Base-by-base conservation (phyloP, 2,888 invertebrate species). In the Gymnoscelis rufifasciata region DNA sequence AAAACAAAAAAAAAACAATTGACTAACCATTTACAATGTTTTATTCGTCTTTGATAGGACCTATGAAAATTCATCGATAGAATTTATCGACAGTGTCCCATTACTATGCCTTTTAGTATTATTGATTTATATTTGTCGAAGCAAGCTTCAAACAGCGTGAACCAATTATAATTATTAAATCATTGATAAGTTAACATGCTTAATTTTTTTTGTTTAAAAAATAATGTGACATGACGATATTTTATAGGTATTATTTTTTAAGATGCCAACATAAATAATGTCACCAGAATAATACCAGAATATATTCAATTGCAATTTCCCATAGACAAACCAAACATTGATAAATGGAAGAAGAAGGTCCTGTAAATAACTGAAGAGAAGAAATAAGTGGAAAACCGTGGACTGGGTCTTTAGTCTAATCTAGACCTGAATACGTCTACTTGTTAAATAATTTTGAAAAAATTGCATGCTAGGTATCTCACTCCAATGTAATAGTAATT, bases 331-430 rank as follows among this genome's bases (percentile, higher is more conserved):
- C 11, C 7, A 35, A 35, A 35, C 19, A 46, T 45, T 13, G 36
- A 45, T 46, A 36, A 36, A 7, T 36, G 45, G 57, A 62, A 60
- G 56, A 64, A 56, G 52, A 57, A 51, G n/a, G 48, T 78, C 84
- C 86, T 82, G 86, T 73, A 74, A 83, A 87, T 86, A 87, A 84
- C 84, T 83, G 83, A 77, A 65, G 52, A 38, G 45, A 49, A 57
- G 43, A 36, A 48, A 56, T 60, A 52, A 47, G 31, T 43, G 45
- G 51, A 60, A 63, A 44, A 66, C 71, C 72, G 68, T 76, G 80
- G 81, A 80, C 81, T 78, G 78, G 74, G 78, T 61, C 61, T 35
- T 43, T 30, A 33, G 15, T 35, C 14, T 35, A 10, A 10, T 35
- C 6, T 33, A 33, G 31, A 33, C 31, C 7, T 33, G 30, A n/a